Evolutionary conservation across 2,888 invertebrate genomes (phyloP), one percentile per base, ranked within the genome.

Genomic region (Argyresthia goedartella): DNA sequence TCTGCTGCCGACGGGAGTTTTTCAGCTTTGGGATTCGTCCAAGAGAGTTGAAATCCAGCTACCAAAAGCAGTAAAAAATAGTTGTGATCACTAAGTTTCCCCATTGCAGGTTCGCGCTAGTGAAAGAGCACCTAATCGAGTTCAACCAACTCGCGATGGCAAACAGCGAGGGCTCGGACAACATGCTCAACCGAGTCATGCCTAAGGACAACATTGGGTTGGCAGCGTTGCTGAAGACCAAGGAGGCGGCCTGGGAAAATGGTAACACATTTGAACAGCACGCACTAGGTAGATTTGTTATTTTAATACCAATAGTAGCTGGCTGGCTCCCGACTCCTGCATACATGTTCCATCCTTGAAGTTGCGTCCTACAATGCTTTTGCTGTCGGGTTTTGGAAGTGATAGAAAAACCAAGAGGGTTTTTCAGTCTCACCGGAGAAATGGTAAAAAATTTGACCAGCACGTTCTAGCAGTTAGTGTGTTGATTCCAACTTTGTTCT

Each of bases 91-190:
- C 36, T 36, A 36, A 45, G 16, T 39, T 36, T 41, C 41, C 15
- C 33, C 25, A 10, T 25, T 47, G 7, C 81, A 98, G 98, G 87
- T 99, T 99, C 84, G 91, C 93, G 46, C 88, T 99, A 79, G 93
- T 98, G 59, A 96, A 97, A 79, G 97, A 99, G 79, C 96, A 98
- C 81, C 89, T 98, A 69, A 95, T 99, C 63, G 99, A 99, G 89
- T 98, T 98, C 87, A 98, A 98, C 85, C 97, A 98, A 87, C 87
- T 99, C 67, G 99, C 99, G 25, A 98, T 99, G 96, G 96, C 97
- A 25, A 98, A 97, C 78, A 97, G 98, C 16, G 97, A 98, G 71
- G 98, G 98, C 49, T 96, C 97, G 48, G 98, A 99, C 76, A 97
- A 98, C 77, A 98, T 98, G 98, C 87, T 98, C 67, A 98, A 98